Evolutionary conservation across 2,797 vertebrate genomes (phyloP).

Genomic region (Mormyrops boulengeri): DNA sequence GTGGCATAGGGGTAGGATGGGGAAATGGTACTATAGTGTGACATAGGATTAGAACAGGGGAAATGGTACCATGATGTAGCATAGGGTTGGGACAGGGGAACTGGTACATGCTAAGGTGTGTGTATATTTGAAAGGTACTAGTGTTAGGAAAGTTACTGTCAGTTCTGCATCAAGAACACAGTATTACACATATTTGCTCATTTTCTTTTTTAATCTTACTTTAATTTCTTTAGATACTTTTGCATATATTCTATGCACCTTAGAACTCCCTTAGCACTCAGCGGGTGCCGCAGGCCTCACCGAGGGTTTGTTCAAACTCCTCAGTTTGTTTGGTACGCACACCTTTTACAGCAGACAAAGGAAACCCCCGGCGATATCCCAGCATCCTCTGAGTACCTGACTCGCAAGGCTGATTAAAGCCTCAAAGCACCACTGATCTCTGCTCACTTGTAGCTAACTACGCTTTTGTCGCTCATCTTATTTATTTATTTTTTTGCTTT

Average conservation of each 20-base stretch:
- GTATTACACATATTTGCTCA: neutral
- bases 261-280: neutral
- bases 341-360: neutral
- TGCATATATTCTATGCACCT: neutral
- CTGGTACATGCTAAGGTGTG: neutral
- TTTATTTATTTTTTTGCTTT: slow-evolving; percentile 25
- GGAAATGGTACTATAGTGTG: neutral
- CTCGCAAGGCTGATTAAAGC: slow-evolving; percentile 10
- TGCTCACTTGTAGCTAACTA: slow-evolving; percentile 28
- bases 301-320: neutral
- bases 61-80: neutral
- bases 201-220: neutral
- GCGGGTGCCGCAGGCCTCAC: neutral
- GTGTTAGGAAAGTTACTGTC: neutral
- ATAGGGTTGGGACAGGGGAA: neutral
- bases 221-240: neutral
- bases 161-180: neutral
- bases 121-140: slow-evolving; percentile 15
- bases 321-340: neutral
- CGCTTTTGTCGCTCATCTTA: slow-evolving; percentile 41
- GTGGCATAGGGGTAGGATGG: neutral
- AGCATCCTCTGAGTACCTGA: neutral
- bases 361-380: neutral
- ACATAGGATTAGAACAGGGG: neutral
- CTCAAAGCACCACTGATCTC: neutral